These are phyloP conservation scores for Aporophyla lueneburgensis DNA, from an alignment of 2,888 invertebrate species.

Conservation along the genomic window DNA sequence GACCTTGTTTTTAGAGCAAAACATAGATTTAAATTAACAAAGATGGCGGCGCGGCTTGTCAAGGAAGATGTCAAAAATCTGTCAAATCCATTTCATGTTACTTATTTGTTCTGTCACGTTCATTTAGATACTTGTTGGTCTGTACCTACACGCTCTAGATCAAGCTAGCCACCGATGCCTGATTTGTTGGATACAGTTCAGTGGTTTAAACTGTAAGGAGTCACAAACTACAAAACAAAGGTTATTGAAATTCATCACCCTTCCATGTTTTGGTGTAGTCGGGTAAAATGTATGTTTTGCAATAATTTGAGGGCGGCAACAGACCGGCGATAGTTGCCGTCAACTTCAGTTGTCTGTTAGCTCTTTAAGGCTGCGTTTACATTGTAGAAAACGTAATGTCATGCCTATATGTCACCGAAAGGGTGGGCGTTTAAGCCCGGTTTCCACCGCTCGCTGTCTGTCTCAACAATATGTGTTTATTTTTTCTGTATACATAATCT, in stretches of 20 bases:
- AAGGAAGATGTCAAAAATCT: background rate
- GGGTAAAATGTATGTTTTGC: constrained; percentile 31
- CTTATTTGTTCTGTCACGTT: background rate
- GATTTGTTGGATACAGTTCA: background rate
- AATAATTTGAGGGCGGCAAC: constrained; percentile 7
- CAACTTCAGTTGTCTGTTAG: background rate
- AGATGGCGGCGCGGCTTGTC: too few relatives aligned
- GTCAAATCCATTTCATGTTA: too few relatives aligned
- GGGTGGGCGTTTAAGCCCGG: too few relatives aligned
- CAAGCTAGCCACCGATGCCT: background rate
- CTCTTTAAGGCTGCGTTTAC: background rate
- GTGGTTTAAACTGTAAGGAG: background rate
- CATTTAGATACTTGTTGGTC: background rate
- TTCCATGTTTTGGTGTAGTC: background rate
- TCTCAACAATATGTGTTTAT: too few relatives aligned
- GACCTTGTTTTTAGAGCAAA: too few relatives aligned
- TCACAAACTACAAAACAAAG: background rate
- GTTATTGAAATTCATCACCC: background rate
- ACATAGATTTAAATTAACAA: background rate
- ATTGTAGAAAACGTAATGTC: background rate
- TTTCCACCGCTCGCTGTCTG: too few relatives aligned
- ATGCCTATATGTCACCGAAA: background rate
- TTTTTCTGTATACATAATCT: too few relatives aligned
- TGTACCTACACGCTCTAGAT: background rate
- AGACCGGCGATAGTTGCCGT: background rate